phyloP scores from a whole-genome alignment of 2,888 invertebrate species.

The Diachrysia chrysitis region DNA sequence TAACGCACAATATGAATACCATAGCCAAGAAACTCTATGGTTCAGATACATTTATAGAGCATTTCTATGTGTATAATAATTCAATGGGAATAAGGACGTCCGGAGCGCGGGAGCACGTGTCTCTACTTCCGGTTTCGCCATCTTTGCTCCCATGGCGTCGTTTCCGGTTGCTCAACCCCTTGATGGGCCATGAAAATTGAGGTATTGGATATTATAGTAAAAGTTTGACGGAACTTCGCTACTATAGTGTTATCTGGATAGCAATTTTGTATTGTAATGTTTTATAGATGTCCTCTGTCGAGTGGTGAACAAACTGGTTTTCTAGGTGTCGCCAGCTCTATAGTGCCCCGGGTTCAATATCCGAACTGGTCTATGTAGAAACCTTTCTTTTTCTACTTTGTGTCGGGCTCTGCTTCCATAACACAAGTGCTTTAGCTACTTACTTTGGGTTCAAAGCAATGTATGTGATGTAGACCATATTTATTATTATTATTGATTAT shows the following conservation, averaged over 20 bases:
- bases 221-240: not conserved
- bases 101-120: constrained; percentile 87
- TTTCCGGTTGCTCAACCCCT: constrained; percentile 86
- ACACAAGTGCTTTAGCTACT: too few relatives aligned
- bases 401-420: too few relatives aligned
- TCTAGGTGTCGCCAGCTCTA: too few relatives aligned
- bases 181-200: constrained; percentile 71
- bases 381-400: too few relatives aligned
- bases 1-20: constrained; percentile 37
- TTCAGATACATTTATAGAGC: constrained; percentile 26
- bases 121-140: constrained; percentile 85
- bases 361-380: too few relatives aligned
- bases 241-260: not conserved
- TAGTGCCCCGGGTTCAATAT: too few relatives aligned
- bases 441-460: too few relatives aligned
- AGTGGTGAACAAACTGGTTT: too few relatives aligned
- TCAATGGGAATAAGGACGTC: constrained; percentile 86
- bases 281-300: too few relatives aligned
- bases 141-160: constrained; percentile 79
- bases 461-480: too few relatives aligned
- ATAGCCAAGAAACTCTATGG: constrained; percentile 33
- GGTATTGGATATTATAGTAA: constrained; percentile 21
- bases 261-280: too few relatives aligned
- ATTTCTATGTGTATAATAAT: constrained; percentile 77
- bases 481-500: too few relatives aligned